Evolutionary conservation across 30 jellyfish, hydroid and myxozoan species (phyloP).

Genomic region (Aurelia coerulea): DNA sequence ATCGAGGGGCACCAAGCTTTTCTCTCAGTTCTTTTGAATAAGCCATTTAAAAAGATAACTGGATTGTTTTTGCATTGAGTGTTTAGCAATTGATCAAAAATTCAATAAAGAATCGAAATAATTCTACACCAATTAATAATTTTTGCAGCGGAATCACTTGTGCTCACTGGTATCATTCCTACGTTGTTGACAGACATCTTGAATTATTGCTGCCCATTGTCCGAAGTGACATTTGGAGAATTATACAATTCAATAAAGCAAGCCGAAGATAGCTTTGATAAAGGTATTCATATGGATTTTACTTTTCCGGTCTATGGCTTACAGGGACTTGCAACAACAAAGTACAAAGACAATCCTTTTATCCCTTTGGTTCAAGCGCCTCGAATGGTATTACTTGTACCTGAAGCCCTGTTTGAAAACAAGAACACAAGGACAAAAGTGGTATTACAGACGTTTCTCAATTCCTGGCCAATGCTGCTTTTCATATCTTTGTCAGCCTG

Average conservation of each 20-base stretch:
- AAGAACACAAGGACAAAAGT: conserved; percentile 91
- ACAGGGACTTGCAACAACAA: conserved; percentile 69
- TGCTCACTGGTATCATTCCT: conserved; percentile 86
- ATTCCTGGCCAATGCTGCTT: conserved; percentile 97
- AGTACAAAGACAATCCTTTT: conserved; percentile 85
- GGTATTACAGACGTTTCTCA: conserved; percentile 78
- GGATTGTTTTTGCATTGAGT: no score
- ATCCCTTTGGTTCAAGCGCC: conserved; percentile 95
- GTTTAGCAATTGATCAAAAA: no score
- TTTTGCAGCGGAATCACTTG: conserved; percentile 49
- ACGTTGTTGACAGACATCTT: conserved; percentile 45
- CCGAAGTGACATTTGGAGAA: conserved; percentile 83
- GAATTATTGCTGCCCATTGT: conserved; percentile 77
- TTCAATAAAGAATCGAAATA: no score
- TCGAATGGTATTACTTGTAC: conserved; percentile 85
- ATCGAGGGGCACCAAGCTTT: no score
- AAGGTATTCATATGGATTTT: conserved; percentile 64
- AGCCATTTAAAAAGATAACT: no score
- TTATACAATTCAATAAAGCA: conserved; percentile 52
- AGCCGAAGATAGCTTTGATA: conserved; percentile 75
- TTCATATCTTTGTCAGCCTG: conserved; percentile 93
- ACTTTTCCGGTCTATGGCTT: conserved; percentile 92
- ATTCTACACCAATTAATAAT: no score
- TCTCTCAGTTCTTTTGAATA: no score
- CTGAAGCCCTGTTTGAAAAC: conserved; percentile 77